Evolutionary conservation across 2,888 invertebrate genomes (phyloP), one percentile per base, ranked within the genome.

Genomic region (Tinea semifulvella): DNA sequence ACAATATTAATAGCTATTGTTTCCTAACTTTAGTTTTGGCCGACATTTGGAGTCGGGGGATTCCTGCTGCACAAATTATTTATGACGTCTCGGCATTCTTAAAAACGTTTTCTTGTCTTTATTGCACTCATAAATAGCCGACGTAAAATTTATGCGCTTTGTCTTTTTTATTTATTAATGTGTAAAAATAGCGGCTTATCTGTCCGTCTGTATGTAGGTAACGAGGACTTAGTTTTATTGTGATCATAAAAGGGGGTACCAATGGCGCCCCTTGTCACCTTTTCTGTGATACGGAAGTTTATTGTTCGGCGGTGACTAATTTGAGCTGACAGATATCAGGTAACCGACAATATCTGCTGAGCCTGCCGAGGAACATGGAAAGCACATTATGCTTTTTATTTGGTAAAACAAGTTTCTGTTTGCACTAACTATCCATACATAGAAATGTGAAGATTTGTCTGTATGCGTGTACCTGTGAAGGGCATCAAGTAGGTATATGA

Each of bases 71-170:
- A 14, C 73, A 49, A 74, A 77, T 79, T 73, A 79, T 79, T 77
- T 79, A 77, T 68, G 71, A 61, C 70, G 56, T 55, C n/a, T 64
- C 79, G 79, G 79, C 69, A 57, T 74, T 66, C 68, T 64, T 70
- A 72, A 75, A 77, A 74, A 68, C 67, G 66, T n/a, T 61, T 58
- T 53, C 61, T 55, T 56, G 61, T 65, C 68, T 79, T 79, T 80
- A 80, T 76, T 69, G 66, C 68, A 43, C 52, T 66, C 73, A 76
- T 80, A 80, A 80, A 80, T 79, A 77, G 72, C 75, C 73, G 66
- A 63, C 74, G 67, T 58, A 63, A 65, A 76, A 79, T 77, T 74
- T 76, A 79, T 79, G 68, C 70, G 59, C 62, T 66, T 67, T 69
- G 64, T 68, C 70, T 68, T 75, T 68, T 42, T 68, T 74, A 77